A percentile compares a stretch with the other conserved stretches of the same genome.
phyloP scores from a whole-genome alignment of 2,113 vertebrate species.

The Etia nguti region DNA sequence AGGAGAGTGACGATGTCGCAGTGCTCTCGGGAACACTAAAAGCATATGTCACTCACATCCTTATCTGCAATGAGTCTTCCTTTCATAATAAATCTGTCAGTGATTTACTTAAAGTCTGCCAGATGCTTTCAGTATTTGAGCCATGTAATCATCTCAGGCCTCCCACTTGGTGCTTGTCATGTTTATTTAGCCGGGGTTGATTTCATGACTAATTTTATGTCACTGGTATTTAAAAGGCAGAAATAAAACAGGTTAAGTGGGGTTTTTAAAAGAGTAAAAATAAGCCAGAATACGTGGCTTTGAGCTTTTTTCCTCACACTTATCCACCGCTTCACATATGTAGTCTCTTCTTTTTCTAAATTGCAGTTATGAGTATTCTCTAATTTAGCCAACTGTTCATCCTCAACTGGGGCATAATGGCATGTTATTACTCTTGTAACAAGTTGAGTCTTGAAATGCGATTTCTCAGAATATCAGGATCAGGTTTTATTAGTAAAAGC shows the following conservation, averaged over 20 bases:
- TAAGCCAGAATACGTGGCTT: not conserved
- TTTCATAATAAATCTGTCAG: slow-evolving; percentile 27
- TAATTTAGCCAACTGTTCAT: not conserved
- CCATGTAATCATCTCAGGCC: slow-evolving; percentile 19
- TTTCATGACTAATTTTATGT: slow-evolving; percentile 36
- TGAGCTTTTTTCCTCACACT: not conserved
- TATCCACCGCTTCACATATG: not conserved
- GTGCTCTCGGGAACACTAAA: not conserved
- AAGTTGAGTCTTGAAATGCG: not conserved
- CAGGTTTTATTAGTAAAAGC: not conserved
- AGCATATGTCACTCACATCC: not conserved
- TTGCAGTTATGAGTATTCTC: not conserved
- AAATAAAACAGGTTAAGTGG: not conserved
- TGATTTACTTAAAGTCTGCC: slow-evolving; percentile 16
- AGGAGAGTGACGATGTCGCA: not conserved
- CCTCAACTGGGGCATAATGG: not conserved
- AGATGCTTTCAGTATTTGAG: slow-evolving; percentile 38
- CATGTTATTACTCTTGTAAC: not conserved
- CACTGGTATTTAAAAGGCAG: not conserved
- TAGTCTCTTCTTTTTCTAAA: not conserved
- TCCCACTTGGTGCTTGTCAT: slow-evolving; percentile 33
- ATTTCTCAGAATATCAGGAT: not conserved
- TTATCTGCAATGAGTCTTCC: slow-evolving; percentile 23
- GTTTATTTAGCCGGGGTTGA: slow-evolving; percentile 31
- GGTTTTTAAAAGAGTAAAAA: not conserved